Evolutionary conservation across 2,113 vertebrate species (phyloP), one percentile per base, ranked within the genome.

Genomic region (Vombatus ursinus): DNA sequence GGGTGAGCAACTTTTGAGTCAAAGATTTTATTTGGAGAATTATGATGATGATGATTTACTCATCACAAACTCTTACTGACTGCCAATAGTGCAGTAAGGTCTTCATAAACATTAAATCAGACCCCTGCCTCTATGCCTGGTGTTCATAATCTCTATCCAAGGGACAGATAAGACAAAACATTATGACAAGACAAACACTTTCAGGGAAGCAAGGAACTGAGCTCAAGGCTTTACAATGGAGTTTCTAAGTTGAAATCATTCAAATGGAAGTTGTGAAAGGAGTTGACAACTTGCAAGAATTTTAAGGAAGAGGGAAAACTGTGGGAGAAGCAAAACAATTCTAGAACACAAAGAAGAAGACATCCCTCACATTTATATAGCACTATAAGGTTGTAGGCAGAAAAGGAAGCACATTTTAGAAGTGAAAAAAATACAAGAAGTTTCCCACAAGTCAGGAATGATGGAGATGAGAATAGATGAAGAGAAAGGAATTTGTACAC

Each of bases 341-440:
- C 68, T 48, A 47, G 7, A 24, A 19, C 5, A 9, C 19, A 44
- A 23, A 49, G 61, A 37, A 94, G 26, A 94, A 95, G 57, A 44
- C 47, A 90, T 68, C 57, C 2, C 3, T 89, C 11, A 47, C 1
- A 37, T 12, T 10, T 48, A 94, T 16, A 4, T 93, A 11, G 47
- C n/a, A 0, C 10, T 1, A 44, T n/a, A 48, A 68, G 14, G 31
- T 68, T 50, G 7, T 10, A 94, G 57, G 49, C 3, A 54, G 50
- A 16, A n/a, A 23, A 12, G 25, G 1, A 3, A 24, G 37, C 31
- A 68, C 31, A 14, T 68, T 68, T 16, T 68, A 68, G 61, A 68
- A 68, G 31, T 68, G 31, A 68, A 93, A 95, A 96, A 96, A 54
- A 91, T 84, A 26, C 61, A 48, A 61, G 37, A 61, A 31, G 16